phyloP scores from a whole-genome alignment of 2,797 vertebrate species.

The Macropus fuliginosus region DNA sequence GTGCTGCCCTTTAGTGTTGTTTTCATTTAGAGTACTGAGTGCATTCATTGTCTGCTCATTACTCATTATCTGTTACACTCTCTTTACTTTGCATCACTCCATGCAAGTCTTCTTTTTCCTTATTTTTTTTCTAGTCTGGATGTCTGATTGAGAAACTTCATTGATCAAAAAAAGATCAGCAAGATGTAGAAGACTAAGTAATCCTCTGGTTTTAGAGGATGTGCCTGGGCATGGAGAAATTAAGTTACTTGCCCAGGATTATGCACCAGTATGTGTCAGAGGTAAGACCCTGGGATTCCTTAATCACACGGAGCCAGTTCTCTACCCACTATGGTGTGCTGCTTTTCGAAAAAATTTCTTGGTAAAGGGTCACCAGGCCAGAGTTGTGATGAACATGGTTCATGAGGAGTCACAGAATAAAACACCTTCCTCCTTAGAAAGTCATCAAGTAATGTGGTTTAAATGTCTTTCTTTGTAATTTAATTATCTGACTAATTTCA shows the following conservation, averaged over 20 bases:
- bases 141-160: too few species aligned
- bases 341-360: background rate
- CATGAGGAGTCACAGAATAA: background rate
- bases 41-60: background rate
- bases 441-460: background rate
- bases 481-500: background rate
- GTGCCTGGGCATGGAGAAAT: background rate
- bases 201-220: background rate
- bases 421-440: background rate
- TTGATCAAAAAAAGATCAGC: background rate
- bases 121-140: too few species aligned
- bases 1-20: background rate
- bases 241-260: background rate
- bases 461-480: background rate
- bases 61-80: background rate
- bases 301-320: background rate
- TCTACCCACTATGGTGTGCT: background rate
- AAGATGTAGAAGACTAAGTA: background rate
- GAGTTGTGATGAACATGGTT: background rate
- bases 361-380: background rate
- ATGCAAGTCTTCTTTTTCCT: too few species aligned
- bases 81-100: too few species aligned
- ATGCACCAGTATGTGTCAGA: too few species aligned
- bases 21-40: background rate
- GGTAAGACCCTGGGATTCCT: background rate